Evolutionary conservation across 2,797 vertebrate species (phyloP).

Genomic region (Helicolenus hilgendorfi): DNA sequence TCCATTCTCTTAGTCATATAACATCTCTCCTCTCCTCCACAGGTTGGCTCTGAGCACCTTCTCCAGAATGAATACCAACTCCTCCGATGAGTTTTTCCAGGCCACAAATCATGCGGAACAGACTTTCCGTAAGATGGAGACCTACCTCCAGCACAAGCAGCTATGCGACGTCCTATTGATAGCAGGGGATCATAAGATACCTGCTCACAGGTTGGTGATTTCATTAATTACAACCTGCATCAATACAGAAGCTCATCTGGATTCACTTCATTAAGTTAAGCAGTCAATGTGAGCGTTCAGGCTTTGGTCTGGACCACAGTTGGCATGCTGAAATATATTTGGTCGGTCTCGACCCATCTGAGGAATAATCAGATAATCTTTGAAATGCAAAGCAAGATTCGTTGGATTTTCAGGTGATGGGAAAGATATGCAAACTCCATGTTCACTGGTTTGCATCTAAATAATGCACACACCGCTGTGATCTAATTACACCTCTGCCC

Average conservation of each 20-base stretch:
- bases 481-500: constrained; percentile 53
- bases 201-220: constrained; percentile 94
- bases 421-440: constrained; percentile 17
- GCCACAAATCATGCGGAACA: constrained; percentile 95
- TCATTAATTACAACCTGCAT: constrained; percentile 51
- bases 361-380: constrained; percentile 20
- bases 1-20: not conserved
- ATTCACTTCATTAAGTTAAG: constrained; percentile 50
- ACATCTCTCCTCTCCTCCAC: constrained; percentile 11
- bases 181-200: constrained; percentile 96
- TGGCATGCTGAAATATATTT: constrained; percentile 9
- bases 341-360: not conserved
- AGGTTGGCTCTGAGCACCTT: constrained; percentile 91
- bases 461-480: constrained; percentile 21
- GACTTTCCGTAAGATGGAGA: constrained; percentile 98
- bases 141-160: constrained; percentile 97
- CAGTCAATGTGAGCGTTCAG: constrained; percentile 7
- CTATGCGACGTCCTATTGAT: constrained; percentile 97
- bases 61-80: constrained; percentile 92
- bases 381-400: constrained; percentile 50
- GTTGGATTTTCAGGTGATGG: constrained; percentile 5
- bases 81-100: constrained; percentile 95
- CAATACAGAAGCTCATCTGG: constrained; percentile 20
- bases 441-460: constrained; percentile 53
- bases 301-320: constrained; percentile 23